These are phyloP conservation scores for Oenanthe melanoleuca DNA, from an alignment of 2,113 vertebrate species.

Conservation along the genomic window DNA sequence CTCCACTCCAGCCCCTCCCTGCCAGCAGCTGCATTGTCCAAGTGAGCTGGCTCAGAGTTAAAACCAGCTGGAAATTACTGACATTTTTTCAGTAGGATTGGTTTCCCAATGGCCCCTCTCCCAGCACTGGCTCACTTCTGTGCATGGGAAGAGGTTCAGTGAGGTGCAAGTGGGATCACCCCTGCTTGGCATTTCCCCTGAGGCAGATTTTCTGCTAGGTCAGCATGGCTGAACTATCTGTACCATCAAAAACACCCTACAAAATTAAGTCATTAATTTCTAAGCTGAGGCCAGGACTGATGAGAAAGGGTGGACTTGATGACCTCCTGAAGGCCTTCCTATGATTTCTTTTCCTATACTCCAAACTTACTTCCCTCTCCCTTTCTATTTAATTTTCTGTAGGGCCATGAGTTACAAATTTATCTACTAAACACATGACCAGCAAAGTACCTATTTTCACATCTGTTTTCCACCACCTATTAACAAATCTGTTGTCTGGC, in stretches of 20 bases:
- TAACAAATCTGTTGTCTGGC: neutral
- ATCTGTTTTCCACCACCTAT: neutral
- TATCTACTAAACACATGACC: neutral
- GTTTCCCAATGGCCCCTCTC: neutral
- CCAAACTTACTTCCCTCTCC: neutral
- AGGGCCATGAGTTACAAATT: neutral
- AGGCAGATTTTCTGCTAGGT: neutral
- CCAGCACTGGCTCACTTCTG: fast-evolving
- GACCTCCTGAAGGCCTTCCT: neutral
- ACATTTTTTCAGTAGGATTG: conserved; percentile 4
- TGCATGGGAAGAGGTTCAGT: neutral
- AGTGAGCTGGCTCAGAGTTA: neutral
- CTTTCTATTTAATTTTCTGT: neutral
- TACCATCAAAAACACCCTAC: neutral
- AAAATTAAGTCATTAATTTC: neutral
- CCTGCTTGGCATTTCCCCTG: neutral
- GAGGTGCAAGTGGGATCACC: neutral
- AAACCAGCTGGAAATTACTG: conserved; percentile 3
- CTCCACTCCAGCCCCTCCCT: neutral
- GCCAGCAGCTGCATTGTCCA: neutral
- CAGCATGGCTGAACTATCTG: neutral
- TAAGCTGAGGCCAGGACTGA: neutral
- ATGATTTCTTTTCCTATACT: neutral
- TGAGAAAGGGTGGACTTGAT: neutral
- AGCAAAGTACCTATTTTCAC: neutral